Evolutionary conservation across 2,113 vertebrate species (phyloP).

Genomic region (Pithys albifrons): DNA sequence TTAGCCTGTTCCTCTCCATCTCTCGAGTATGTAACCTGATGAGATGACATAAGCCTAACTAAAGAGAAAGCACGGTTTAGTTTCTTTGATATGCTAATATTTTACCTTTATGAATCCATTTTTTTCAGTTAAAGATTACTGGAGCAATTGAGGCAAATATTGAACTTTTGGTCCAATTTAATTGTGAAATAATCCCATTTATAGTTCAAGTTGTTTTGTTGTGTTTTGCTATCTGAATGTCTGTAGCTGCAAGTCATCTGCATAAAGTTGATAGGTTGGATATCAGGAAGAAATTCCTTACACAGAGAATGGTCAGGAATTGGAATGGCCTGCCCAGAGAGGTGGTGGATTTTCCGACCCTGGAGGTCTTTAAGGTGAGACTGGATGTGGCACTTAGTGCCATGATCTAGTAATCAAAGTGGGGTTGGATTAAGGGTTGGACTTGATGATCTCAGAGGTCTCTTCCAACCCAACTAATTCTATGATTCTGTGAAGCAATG

Average conservation of each 20-base stretch:
- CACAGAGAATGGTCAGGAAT: no score
- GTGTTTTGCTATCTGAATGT: neutral
- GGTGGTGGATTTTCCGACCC: no score
- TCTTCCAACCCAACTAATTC: no score
- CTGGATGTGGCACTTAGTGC: no score
- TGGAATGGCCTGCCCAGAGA: no score
- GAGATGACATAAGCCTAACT: neutral
- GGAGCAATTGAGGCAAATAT: neutral
- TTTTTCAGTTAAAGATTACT: neutral
- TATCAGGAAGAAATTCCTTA: no score
- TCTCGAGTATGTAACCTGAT: neutral
- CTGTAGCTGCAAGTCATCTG: neutral
- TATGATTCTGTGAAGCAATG: neutral
- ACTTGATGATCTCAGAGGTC: no score
- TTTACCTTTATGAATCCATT: neutral
- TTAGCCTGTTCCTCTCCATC: neutral
- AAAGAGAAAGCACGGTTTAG: neutral
- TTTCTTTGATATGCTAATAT: neutral
- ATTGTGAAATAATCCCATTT: neutral
- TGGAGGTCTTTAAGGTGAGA: no score
- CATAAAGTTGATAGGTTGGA: neutral
- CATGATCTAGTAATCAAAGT: no score
- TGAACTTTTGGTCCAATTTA: neutral
- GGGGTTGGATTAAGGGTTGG: no score
- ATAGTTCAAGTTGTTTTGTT: neutral